Evolutionary conservation across 2,797 vertebrate genomes (phyloP), one percentile per base, ranked within the genome.

Genomic region (Aeoliscus strigatus): DNA sequence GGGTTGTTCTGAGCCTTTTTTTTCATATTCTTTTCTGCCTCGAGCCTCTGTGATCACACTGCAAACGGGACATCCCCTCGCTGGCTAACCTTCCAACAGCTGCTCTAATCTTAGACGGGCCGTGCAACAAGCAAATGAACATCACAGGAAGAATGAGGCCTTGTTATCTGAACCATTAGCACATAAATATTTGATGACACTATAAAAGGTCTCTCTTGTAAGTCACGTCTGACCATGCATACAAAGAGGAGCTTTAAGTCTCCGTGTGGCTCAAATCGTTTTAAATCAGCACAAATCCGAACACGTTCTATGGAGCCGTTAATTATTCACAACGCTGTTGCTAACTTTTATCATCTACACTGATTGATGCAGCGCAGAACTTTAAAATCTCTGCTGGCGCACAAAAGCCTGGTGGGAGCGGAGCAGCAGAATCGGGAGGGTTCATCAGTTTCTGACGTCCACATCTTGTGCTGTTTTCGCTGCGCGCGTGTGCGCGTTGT

Each of bases 161-260:
- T 73, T 59, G 67, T 73, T 72, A 71, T 82, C 63, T 13, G 43
- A 62, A 62, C 70, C 78, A 81, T 84, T 81, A 77, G 4, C 29
- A 68, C 65, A 83, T 83, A 51, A 84, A 86, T 86, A 80, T 82
- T 85, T 85, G 48, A 87, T 82, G 3, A 39, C 28, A 24, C 60
- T 51, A 79, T 80, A 72, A 84, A 82, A 79, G 66, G 51, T 59
- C 66, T 73, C 59, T 58, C 26, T 51, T 63, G 60, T 56, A 58
- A 56, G 64, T 78, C 48, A 44, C n/a, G n/a, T 70, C 39, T 35
- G 58, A 26, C 26, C 70, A 48, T 64, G 70, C 78, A 73, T 63
- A 66, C 52, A 60, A 51, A 73, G 43, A 25, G 57, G 54, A n/a
- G n/a, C n/a, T 65, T 58, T 48, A 41, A 41, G 45, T 14, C 37